Base-by-base conservation (phyloP, 2,888 invertebrate species). In the Parascotia fuliginaria region DNA sequence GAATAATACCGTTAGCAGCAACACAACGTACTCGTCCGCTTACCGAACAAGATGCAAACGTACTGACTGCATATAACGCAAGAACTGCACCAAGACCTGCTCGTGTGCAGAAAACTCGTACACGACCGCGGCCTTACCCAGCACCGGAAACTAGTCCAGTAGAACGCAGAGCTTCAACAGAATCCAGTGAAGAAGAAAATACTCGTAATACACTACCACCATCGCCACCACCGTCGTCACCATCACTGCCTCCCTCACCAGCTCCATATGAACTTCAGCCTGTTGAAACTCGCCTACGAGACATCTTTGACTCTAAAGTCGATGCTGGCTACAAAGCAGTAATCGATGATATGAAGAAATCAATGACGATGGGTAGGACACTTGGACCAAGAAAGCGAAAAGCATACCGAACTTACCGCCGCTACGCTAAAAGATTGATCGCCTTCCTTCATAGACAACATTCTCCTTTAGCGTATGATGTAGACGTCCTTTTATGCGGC, bases 321-420 rank as follows among this genome's bases (percentile, higher is more conserved):
- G 92, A 93, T 49, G 92, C 92, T n/a, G 92, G 92, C 28, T 93
- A 92, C 64, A 93, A 92, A 79, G 91, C 92, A 1, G 91, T 92
- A 0, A 93, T 93, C 11, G 92, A 93, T 60, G 92, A 92, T 16
- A 92, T 93, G 92, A 93, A 93, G 62, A 93, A 92, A 61, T 91
- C 92, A 0, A 93, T 93, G 92, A 88, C 87, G 0, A 89, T 91
- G 88, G 92, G 92, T 0, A 80, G 92, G 37, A 87, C 89, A 0
- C 77, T 93, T 0, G 89, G 92, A 3, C 71, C 92, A 0, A 79
- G 88, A 37, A 93, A 93, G 60, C 84, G 92, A 33, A 92, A 92
- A 78, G 88, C 85, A 0, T 92, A 93, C 42, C 74, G 92, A 19
- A 92, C 92, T 0, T 93, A 93, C 71, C 74, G 92, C 12, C 79